Conservation (phyloP, 2,888 invertebrate species). For the Trachelus stipa region DNA sequence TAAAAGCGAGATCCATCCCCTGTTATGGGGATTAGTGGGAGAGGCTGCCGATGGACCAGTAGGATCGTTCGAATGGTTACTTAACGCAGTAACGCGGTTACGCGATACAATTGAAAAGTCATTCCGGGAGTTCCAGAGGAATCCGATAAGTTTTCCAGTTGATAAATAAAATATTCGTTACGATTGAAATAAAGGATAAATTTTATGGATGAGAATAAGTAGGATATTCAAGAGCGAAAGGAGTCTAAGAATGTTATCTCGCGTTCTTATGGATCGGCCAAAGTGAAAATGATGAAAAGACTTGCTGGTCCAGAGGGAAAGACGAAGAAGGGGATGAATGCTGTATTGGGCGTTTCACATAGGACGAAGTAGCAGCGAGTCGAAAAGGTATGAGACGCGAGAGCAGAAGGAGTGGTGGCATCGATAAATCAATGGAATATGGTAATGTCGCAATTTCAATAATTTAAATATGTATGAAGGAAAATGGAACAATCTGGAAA, state of each 20-base stretch:
- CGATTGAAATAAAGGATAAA: neutral
- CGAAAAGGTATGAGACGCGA: constrained; percentile 26
- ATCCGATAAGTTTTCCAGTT: neutral
- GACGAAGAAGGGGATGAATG: constrained; percentile 16
- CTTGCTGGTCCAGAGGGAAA: constrained; percentile 17
- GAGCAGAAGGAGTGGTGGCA: constrained; percentile 42
- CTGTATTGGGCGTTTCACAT: constrained; percentile 28
- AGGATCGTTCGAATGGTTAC: neutral
- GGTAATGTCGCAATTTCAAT: constrained; percentile 63
- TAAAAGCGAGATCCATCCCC: neutral
- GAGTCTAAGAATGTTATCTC: neutral
- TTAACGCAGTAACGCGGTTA: neutral
- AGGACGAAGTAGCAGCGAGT: constrained; percentile 15
- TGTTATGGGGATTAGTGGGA: neutral
- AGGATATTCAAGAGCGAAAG: neutral
- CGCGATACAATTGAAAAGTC: neutral
- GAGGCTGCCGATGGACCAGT: neutral
- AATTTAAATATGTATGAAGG: constrained; percentile 66
- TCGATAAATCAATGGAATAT: constrained; percentile 65
- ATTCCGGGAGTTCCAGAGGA: neutral
- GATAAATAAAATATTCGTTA: neutral
- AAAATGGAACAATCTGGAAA: constrained; percentile 62
- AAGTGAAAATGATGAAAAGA: neutral
- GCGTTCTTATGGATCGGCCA: neutral
- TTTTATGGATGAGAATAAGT: neutral